These are phyloP conservation scores for Cheirogaleus major DNA, from an alignment of 2,797 vertebrate species.

Conservation along the genomic window DNA sequence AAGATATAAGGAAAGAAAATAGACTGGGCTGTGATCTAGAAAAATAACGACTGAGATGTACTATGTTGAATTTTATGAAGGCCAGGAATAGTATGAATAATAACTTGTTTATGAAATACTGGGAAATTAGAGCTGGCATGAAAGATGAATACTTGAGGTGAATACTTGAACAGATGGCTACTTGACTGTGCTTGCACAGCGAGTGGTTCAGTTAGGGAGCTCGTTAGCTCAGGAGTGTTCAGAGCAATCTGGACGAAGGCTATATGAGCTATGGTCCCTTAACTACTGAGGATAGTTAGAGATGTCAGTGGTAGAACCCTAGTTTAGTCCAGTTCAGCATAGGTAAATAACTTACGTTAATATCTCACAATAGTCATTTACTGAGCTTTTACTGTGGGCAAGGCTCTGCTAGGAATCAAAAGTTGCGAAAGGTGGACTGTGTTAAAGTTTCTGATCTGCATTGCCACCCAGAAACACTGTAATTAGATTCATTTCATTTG, in stretches of 20 bases:
- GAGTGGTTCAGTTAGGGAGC: neutral
- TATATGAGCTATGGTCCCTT: neutral
- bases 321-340: neutral
- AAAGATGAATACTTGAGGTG: slow-evolving; percentile 47
- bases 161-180: slow-evolving; percentile 51
- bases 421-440: neutral
- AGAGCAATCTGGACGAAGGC: neutral
- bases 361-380: neutral
- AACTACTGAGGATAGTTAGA: neutral
- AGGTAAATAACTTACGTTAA: neutral
- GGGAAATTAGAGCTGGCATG: slow-evolving; percentile 45
- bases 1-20: slow-evolving; percentile 33
- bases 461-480: neutral
- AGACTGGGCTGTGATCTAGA: neutral
- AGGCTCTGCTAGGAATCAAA: neutral
- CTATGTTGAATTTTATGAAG: slow-evolving; percentile 40
- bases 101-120: slow-evolving; percentile 37
- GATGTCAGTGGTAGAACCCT: neutral
- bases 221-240: neutral
- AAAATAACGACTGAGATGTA: neutral
- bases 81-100: slow-evolving; percentile 59
- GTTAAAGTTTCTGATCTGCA: neutral
- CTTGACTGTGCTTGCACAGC: neutral
- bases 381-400: neutral
- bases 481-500: slow-evolving; percentile 7